Evolutionary conservation across 2,888 invertebrate species (phyloP), one percentile per base, ranked within the genome.

Genomic region (Dysmachus trigonus): DNA sequence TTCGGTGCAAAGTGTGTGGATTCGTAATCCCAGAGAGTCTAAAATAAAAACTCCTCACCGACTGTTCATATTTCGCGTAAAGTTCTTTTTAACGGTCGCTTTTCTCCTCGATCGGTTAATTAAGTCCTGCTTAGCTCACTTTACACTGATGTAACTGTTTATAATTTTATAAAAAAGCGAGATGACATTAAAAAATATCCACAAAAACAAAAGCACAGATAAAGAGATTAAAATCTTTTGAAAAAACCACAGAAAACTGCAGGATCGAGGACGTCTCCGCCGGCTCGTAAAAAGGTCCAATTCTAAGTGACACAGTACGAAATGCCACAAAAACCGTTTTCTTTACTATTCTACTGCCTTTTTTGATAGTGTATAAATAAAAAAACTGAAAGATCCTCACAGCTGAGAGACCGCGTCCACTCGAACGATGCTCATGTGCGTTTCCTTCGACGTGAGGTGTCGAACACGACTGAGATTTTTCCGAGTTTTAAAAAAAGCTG

Each of bases 391-490:
- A 62, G n/a, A 22, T 27, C 10, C 27, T 62, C 62, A 62, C 62
- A 62, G 62, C 62, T 62, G 62, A 62, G 53, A 53, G 10, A 27
- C 27, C 62, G 62, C 27, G 62, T 62, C 27, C 27, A 62, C 62
- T 62, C 2, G 27, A 10, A 7, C 10, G 22, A 22, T 62, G 27
- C 13, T 62, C 13, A 27, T 27, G 71, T 85, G 81, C 87, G 86
- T 87, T 88, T 89, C 88, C 89, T 89, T 85, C 90, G 88, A 89
- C 89, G 90, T 88, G 90, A 90, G 89, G 88, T 89, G 89, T 89
- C 89, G 90, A 90, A 90, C 89, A 90, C 91, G 89, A 91, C 90
- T 91, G 89, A 89, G 88, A 88, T 86, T 74, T 74, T 74, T 74
- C 18, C 35, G 18, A 74, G 74, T 74, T 74, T 33, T 35, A 35